Conservation (phyloP, 2,888 invertebrate genomes). For the Cantharis rustica region DNA sequence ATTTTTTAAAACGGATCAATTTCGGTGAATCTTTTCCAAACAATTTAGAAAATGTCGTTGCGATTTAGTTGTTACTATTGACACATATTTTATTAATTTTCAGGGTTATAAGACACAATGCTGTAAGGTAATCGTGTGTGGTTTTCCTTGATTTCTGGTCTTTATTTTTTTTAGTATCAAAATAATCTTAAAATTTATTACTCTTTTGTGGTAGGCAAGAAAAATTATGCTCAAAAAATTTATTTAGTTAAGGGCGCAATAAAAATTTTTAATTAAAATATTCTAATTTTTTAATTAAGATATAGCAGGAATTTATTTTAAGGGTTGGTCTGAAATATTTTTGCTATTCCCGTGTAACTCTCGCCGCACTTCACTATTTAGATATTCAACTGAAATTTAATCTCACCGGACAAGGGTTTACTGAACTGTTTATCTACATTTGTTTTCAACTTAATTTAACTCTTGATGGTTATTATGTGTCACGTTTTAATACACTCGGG, state of each 20-base stretch:
- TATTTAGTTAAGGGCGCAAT: neutral
- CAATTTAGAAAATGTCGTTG: neutral
- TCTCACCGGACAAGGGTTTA: conserved; percentile 11
- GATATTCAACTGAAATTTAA: conserved; percentile 8
- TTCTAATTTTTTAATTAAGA: neutral
- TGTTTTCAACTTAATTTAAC: conserved; percentile 17
- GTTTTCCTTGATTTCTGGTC: neutral
- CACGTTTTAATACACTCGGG: conserved; percentile 2
- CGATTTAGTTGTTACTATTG: neutral
- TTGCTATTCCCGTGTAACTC: neutral
- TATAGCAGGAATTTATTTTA: neutral
- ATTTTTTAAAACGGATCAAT: neutral
- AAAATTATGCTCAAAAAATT: neutral
- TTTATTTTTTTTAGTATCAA: neutral
- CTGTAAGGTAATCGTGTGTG: neutral
- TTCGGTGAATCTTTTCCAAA: neutral
- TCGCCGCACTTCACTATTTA: neutral
- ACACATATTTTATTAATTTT: neutral
- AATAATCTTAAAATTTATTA: neutral
- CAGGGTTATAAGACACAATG: neutral
- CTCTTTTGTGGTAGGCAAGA: neutral
- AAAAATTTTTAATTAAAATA: neutral
- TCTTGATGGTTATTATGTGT: conserved; percentile 6
- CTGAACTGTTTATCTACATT: conserved; percentile 12
- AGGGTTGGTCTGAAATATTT: neutral